Evolutionary conservation across 2,888 invertebrate species (phyloP), one percentile per base, ranked within the genome.

Genomic region (Epirrita christyi): DNA sequence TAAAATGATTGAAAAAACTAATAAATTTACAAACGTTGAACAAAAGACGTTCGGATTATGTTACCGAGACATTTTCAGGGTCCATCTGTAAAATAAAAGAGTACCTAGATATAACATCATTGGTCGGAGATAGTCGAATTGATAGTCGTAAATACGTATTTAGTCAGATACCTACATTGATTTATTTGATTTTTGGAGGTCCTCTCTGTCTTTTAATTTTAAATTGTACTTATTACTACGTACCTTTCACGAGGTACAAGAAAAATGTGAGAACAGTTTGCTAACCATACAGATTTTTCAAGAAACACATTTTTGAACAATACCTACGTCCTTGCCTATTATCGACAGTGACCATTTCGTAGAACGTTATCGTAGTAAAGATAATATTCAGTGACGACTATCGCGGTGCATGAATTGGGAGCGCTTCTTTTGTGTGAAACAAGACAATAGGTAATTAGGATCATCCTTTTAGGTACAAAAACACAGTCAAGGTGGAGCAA

Each of bases 371-470:
- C 68, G 46, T 55, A 55, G 8, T 59, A 53, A 45, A 43, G 29
- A 42, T 27, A 41, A 10, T 27, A 45, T 57, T 51, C 27, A 53
- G 49, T 34, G 45, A 47, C 44, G 38, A 49, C 54, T 37, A n/a
- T 21, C 29, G 53, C 62, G 61, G 61, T 59, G 50, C 55, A 42
- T 45, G 42, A 55, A 59, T 59, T 51, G 47, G 59, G 40, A 54
- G 61, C 61, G 63, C 61, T 47, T 47, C 61, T 74, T 85, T 86
- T 88, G 80, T 79, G 64, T 64, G 59, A 59, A 67, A 64, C 37
- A 45, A 63, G 71, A 84, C 82, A 85, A 85, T 78, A 64, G 75
- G 37, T 70, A 76, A 80, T 81, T 78, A 78, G 70, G 66, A 56
- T 72, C 79, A 85, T 79, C 78, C 77, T 69, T 81, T 85, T 75